Evolutionary conservation across 2,113 vertebrate species (phyloP).

Genomic region (Hylia prasina): DNA sequence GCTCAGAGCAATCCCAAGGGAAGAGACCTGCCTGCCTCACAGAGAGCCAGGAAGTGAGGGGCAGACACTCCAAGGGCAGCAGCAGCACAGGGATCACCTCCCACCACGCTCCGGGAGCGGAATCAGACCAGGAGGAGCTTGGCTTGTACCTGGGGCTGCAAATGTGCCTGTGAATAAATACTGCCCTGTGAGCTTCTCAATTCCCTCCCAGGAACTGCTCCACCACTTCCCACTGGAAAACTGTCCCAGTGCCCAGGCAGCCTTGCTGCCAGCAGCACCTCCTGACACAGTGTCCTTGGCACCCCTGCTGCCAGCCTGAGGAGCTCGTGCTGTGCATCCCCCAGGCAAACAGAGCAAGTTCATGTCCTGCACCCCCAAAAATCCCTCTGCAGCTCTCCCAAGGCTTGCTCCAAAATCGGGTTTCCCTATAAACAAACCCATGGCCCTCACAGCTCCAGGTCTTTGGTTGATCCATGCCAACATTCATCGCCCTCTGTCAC

Average conservation of each 20-base stretch:
- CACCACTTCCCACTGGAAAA: not conserved
- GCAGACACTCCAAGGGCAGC: not conserved
- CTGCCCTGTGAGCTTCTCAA: not conserved
- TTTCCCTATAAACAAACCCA: not conserved
- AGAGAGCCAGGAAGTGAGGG: not conserved
- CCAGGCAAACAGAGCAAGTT: rapidly evolving
- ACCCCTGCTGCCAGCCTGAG: not conserved
- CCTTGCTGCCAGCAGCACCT: not conserved
- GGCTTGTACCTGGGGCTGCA: not conserved
- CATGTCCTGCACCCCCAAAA: rapidly evolving
- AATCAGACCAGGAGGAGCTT: not conserved
- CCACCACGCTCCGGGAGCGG: not conserved
- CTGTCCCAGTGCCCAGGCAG: not conserved
- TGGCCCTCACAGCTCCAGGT: not conserved
- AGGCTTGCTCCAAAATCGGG: rapidly evolving
- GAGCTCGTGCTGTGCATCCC: rapidly evolving
- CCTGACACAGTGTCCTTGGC: not conserved
- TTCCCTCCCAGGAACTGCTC: not conserved
- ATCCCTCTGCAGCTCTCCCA: not conserved
- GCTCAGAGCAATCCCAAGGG: rapidly evolving
- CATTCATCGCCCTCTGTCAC: rapidly evolving
- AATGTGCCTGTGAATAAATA: not conserved
- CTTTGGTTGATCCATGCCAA: not conserved
- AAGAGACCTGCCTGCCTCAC: not conserved
- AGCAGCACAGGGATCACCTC: not conserved